Base-by-base conservation (phyloP, 2,797 vertebrate species). In the Channallabes apus region DNA sequence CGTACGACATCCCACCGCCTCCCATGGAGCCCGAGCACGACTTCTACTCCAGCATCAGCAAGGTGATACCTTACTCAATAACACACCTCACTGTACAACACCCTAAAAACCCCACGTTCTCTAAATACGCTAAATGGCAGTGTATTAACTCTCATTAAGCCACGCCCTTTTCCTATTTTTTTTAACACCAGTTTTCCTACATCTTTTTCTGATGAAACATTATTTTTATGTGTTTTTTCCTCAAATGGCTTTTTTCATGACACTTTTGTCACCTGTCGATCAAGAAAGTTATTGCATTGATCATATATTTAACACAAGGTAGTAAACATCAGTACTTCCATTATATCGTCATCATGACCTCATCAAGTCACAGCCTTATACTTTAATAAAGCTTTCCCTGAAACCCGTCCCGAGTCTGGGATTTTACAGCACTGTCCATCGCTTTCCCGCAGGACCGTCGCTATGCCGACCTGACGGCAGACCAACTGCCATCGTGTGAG, bases 21-120 rank as follows among this genome's bases (percentile, higher is more conserved):
- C 80, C 95, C 0, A 98, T 99, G 98, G 97, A 96, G 86, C 91
- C 96, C 0, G 96, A 97, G 76, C 97, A 98, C 62, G 94, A 96
- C 73, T 99, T 96, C 92, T 98, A 98, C 88, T 93, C 93, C 85
- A 92, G 91, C 83, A 99, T 99, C 91, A 96, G 96, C 90, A 97
- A 99, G 97, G 98, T 99, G 86, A 51, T 51, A 51, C 46, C 46
- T 11, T 68, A 8, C 24, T 35, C 6, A 35, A 7, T 18, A 3
- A 35, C 32, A 1, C 17, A 3, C 35, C 65, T 68, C 65, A 46
- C 2, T 6, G 3, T 4, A 14, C 14, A 59, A 22, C 58, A 59
- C n/a, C 6, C 27, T 15, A 32, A 29, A 11, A 14, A 65, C 11
- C 12, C 61, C 4, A 68, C 65, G 32, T 4, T 41, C 68, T 24